Percentiles rank a stretch among this genome's conserved stretches.
Conservation (phyloP, 2,888 invertebrate species). For the Coelopa pilipes region DNA sequence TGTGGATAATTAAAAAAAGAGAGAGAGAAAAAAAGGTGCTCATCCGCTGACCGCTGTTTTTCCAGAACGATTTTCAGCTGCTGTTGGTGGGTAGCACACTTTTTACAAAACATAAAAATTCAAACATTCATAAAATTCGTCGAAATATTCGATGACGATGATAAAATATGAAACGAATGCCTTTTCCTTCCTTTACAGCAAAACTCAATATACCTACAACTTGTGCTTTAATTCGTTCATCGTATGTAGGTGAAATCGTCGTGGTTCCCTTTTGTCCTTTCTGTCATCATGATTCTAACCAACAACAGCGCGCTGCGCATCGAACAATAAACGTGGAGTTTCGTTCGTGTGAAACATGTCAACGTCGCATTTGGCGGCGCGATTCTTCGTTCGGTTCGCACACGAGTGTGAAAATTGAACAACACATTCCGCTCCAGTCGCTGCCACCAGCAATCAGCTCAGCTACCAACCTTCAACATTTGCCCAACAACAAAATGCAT, state of each 20-base stretch:
- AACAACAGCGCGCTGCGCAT: background rate
- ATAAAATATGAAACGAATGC: background rate
- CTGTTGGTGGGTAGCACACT: conserved; percentile 40
- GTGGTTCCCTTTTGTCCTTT: background rate
- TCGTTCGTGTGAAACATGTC: conserved; percentile 44
- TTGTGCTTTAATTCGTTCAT: too few relatives aligned
- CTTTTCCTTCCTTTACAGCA: background rate
- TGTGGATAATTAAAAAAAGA: conserved; percentile 16
- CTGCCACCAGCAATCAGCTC: background rate
- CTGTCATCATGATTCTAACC: background rate
- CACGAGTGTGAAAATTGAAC: conserved; percentile 13
- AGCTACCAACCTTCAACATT: conserved; percentile 3
- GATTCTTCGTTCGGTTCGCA: conserved; percentile 8
- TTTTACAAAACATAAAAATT: background rate
- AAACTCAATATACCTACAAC: too few relatives aligned
- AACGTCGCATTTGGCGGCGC: conserved; percentile 44
- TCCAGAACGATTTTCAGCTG: conserved; percentile 44
- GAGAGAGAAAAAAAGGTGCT: conserved; percentile 37
- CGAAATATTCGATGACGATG: background rate
- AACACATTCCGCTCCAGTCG: background rate
- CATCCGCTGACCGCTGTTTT: conserved; percentile 42
- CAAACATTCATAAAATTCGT: background rate
- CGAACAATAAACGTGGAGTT: conserved; percentile 34
- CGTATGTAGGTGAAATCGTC: conserved; percentile 16
- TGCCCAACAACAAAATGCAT: conserved; percentile 28